Evolutionary conservation across 2,797 vertebrate genomes (phyloP).

Genomic region (Acipenser oxyrinchus): DNA sequence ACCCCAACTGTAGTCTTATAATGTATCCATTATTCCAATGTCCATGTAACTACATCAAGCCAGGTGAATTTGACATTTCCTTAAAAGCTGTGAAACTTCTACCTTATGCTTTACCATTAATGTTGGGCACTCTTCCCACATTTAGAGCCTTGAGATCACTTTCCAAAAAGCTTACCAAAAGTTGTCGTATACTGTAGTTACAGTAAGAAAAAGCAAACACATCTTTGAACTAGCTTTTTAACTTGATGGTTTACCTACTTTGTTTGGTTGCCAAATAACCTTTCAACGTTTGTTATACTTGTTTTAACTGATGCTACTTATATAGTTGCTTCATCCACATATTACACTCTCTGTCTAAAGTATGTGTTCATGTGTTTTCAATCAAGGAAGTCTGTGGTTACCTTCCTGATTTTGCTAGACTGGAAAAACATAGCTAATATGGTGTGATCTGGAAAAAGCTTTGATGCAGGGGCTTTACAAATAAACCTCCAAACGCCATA

Average conservation of each 20-base stretch:
- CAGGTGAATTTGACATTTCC: no score
- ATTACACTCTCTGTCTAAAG: constrained; percentile 63
- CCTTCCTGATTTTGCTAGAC: constrained; percentile 95
- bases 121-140: neutral
- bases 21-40: no score
- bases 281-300: constrained; percentile 48
- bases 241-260: no score
- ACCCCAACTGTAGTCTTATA: no score
- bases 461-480: constrained; percentile 97
- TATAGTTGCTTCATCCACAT: constrained; percentile 56
- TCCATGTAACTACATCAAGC: no score
- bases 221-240: no score
- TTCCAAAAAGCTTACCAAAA: constrained; percentile 7
- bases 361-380: constrained; percentile 91
- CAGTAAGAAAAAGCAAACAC: no score
- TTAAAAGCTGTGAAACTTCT: no score
- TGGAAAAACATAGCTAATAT: constrained; percentile 99
- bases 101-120: no score
- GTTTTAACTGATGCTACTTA: constrained; percentile 76
- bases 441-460: constrained; percentile 94
- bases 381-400: constrained; percentile 97
- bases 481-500: constrained; percentile 95
- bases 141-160: constrained; percentile 18
- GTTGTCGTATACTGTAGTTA: no score
- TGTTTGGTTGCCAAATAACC: constrained; percentile 30